Evolutionary conservation across 2,113 vertebrate species (phyloP), one percentile per base, ranked within the genome.

Genomic region (Peromyscus polionotus): DNA sequence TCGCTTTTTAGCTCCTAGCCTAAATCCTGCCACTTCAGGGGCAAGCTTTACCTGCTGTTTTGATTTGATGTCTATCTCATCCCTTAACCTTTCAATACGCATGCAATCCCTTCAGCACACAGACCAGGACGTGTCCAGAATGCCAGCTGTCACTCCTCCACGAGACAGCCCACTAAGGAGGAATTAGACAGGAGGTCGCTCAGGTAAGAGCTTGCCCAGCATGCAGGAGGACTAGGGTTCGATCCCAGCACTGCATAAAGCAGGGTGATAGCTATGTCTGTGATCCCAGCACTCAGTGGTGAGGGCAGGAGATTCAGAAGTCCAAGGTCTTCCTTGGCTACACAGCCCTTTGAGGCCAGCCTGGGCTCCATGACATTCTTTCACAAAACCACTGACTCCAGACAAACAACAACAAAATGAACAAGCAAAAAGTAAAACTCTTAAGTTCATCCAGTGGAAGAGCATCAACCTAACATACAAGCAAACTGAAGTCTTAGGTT

Each of bases 21-120:
- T 31, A 87, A 54, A 54, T 36, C 24, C 3, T 48, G 20, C 36
- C 31, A 12, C 61, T 77, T 19, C 17, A 81, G 54, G 75, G 45
- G 36, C 80, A 95, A 83, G n/a, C 72, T 94, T 61, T 61, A 70
- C 61, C 11, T 84, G 20, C 68, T 94, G 79, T 19, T 19, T 92
- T 84, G 28, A 67, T 63, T 70, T 79, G 63, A 4, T 28, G 48
- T 7, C 0, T 86, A 36, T 45, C 45, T 67, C 51, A 7, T 80
- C 33, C 70, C 45, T 81, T 68, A 63, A 26, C 51, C 24, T 20
- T n/a, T 95, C 33, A 59, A 8, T 85, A 51, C 3, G 93, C 20
- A 22, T 26, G 10, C 63, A 67, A 5, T 65, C 63, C 31, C 65
- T 31, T 31, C 65, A 31, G 28, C 13, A 67, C 65, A 67, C 65